These are phyloP conservation scores for Aphaenogaster floridana DNA, from an alignment of 1,140 invertebrate genomes.

Conservation along the genomic window DNA sequence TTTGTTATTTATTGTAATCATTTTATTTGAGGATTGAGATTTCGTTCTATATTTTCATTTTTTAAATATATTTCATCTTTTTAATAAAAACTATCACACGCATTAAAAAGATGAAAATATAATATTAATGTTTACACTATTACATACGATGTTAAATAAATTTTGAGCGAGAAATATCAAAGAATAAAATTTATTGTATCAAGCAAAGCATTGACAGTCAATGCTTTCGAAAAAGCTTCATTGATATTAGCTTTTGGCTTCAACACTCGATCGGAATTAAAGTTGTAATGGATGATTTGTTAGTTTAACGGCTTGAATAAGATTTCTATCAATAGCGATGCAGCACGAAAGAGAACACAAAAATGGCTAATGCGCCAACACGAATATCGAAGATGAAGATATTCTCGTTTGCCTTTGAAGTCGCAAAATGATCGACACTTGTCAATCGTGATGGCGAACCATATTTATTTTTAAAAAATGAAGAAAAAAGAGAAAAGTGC, in stretches of 20 bases:
- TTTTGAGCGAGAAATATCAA: neutral
- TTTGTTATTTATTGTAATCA: neutral
- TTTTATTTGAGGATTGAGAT: neutral
- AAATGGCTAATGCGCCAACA: constrained; percentile 50
- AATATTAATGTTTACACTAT: neutral
- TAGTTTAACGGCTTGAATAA: constrained; percentile 9
- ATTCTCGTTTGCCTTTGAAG: constrained; percentile 38
- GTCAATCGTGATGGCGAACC: constrained; percentile 18
- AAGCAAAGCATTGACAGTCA: neutral
- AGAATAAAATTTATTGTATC: neutral
- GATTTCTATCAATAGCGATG: constrained; percentile 41
- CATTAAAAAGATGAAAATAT: neutral
- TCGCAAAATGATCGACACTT: constrained; percentile 47
- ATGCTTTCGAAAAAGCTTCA: neutral
- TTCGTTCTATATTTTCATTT: neutral
- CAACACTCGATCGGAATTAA: constrained; percentile 10
- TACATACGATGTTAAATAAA: neutral
- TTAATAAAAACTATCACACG: neutral
- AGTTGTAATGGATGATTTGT: constrained; percentile 13
- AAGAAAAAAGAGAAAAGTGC: constrained; percentile 65
- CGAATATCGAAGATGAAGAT: constrained; percentile 44
- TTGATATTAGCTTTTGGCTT: neutral
- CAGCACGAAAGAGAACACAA: constrained; percentile 29
- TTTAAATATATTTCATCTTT: neutral
- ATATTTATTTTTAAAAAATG: constrained; percentile 56